Evolutionary conservation across 2,888 invertebrate species (phyloP).

Genomic region (Toxonevra muliebris): DNA sequence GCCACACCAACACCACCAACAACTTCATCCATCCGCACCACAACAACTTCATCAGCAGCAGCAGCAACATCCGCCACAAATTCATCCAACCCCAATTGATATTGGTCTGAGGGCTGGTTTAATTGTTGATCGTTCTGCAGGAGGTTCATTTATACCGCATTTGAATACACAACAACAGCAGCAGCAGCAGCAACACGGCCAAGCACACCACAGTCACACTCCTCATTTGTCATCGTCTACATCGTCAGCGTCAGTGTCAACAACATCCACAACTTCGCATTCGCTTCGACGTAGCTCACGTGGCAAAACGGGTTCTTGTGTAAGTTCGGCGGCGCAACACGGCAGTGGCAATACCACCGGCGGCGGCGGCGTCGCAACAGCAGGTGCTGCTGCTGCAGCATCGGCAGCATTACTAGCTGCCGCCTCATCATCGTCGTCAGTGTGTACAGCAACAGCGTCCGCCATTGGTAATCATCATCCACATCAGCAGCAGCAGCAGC

Average conservation of each 20-base stretch:
- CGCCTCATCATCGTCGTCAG: conserved; percentile 31
- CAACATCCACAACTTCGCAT: conserved; percentile 46
- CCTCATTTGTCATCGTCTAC: conserved; percentile 1
- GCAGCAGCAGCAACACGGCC: conserved; percentile 15
- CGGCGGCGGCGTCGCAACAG: conserved; percentile 45
- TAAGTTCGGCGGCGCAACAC: conserved; percentile 62
- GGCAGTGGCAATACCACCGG: conserved; percentile 51
- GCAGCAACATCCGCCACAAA: conserved; percentile 34
- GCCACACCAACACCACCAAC: conserved; percentile 31
- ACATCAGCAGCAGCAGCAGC: conserved; percentile 32
- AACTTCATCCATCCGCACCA: conserved; percentile 4
- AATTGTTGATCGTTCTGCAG: conserved; percentile 39
- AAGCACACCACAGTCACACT: conserved; percentile 10
- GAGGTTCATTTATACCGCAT: conserved; percentile 44
- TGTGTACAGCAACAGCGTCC: conserved; percentile 35
- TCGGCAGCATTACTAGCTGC: conserved; percentile 36
- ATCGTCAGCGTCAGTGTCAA: conserved; percentile 26
- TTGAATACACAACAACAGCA: conserved; percentile 26
- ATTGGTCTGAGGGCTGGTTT: conserved; percentile 29
- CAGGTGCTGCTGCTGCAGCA: conserved; percentile 48
- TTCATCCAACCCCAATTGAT: conserved; percentile 33
- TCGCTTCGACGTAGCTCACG: conserved; percentile 64
- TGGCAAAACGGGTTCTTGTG: conserved; percentile 66
- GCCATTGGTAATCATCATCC: conserved; percentile 41
- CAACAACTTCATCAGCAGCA: conserved; percentile 35